Evolutionary conservation across 2,113 vertebrate genomes (phyloP).

Genomic region (Laticauda laticaudata): DNA sequence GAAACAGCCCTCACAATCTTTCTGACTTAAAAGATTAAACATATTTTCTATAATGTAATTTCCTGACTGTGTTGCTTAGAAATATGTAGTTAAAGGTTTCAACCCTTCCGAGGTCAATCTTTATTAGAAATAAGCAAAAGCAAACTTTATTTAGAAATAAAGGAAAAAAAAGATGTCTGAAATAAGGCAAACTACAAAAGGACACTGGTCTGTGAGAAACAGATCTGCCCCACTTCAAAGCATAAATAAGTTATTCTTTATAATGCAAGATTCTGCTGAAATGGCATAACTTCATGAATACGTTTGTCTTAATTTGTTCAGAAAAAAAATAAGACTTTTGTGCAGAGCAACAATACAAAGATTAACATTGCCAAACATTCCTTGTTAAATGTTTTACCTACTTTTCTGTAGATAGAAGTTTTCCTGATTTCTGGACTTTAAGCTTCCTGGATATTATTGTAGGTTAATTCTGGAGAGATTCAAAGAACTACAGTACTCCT

Average conservation of each 20-base stretch:
- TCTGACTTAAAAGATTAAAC: neutral
- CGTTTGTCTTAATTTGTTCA: neutral
- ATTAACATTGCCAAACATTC: neutral
- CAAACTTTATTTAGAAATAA: neutral
- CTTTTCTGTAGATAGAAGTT: neutral
- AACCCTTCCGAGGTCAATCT: neutral
- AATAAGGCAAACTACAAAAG: neutral
- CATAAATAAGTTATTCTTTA: neutral
- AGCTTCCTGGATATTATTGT: neutral
- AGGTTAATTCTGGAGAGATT: neutral
- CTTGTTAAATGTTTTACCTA: neutral
- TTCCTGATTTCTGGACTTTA: neutral
- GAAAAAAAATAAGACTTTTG: neutral
- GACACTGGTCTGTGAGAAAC: neutral
- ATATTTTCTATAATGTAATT: neutral
- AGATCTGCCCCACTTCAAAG: neutral
- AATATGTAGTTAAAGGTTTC: neutral
- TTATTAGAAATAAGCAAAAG: neutral
- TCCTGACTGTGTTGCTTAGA: neutral
- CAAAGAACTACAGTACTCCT: neutral
- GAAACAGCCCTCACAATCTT: neutral
- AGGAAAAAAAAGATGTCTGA: neutral
- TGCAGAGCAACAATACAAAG: neutral
- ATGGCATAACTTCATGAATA: neutral
- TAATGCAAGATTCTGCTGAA: neutral